These are phyloP conservation scores for Lepisosteus oculatus DNA, from an alignment of 2,113 vertebrate genomes.

Conservation along the genomic window DNA sequence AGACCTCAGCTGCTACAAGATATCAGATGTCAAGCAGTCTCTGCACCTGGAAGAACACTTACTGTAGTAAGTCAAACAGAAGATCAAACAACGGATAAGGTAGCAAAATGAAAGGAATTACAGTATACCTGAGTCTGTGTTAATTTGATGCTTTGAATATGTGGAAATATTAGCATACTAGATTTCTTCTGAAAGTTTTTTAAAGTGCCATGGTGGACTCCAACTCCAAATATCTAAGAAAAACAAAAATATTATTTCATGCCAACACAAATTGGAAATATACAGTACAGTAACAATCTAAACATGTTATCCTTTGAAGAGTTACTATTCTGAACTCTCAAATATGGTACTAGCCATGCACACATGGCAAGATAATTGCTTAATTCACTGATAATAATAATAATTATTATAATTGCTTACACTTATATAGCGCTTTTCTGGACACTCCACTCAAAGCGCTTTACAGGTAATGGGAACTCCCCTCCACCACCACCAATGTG, in stretches of 20 bases:
- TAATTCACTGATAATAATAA: background rate
- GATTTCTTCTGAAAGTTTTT: conserved; percentile 71
- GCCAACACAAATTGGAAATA: background rate
- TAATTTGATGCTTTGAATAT: conserved; percentile 84
- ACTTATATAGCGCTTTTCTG: too few species aligned
- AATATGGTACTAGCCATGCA: background rate
- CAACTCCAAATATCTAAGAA: conserved; percentile 85
- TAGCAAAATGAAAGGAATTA: background rate
- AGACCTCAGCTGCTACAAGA: conserved; percentile 21
- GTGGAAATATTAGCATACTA: conserved; percentile 79
- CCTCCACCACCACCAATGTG: too few species aligned
- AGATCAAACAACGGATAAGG: too few species aligned
- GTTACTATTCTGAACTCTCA: too few species aligned
- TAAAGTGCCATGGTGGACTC: conserved; percentile 59
- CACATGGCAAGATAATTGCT: background rate
- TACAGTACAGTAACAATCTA: background rate
- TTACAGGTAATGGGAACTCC: too few species aligned
- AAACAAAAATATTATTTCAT: conserved; percentile 17
- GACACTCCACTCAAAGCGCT: too few species aligned
- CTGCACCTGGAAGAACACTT: background rate
- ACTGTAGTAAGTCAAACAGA: too few species aligned
- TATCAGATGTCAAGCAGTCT: conserved; percentile 7
- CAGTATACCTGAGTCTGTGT: conserved; percentile 83
- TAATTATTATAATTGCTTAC: too few species aligned
- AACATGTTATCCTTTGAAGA: too few species aligned